Percentiles rank a stretch among this genome's conserved stretches.
phyloP scores from a whole-genome alignment of 2,888 invertebrate genomes.

The Ennomos fuscantarius region DNA sequence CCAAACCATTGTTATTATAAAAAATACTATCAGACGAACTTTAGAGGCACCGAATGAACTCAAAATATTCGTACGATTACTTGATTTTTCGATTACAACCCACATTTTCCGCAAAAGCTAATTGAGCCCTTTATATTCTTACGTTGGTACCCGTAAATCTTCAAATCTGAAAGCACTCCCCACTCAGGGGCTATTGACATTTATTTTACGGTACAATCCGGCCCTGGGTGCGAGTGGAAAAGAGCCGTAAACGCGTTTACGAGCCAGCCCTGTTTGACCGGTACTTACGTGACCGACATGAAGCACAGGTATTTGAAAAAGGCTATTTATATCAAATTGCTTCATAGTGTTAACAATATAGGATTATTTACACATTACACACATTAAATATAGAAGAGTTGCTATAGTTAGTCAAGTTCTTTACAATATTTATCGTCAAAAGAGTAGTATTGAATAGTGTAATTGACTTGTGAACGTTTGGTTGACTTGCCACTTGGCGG shows the following conservation, averaged over 20 bases:
- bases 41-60: no score
- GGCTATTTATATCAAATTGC: slow-evolving; percentile 29
- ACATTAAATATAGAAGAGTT: no score
- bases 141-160: slow-evolving; percentile 24
- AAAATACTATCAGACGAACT: no score
- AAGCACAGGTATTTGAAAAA: slow-evolving; percentile 29
- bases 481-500: no score
- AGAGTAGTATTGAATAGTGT: no score
- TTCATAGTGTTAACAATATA: no score
- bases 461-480: no score
- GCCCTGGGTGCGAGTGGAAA: slow-evolving; percentile 48
- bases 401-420: no score
- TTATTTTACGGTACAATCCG: slow-evolving; percentile 51
- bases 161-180: slow-evolving; percentile 47
- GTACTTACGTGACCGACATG: slow-evolving; percentile 45
- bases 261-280: slow-evolving; percentile 50
- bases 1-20: no score
- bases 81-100: not conserved
- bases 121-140: slow-evolving; percentile 25
- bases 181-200: slow-evolving; percentile 52
- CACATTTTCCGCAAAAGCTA: slow-evolving; percentile 20
- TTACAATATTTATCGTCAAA: no score
- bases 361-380: no score
- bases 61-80: no score
- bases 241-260: slow-evolving; percentile 57